These are phyloP conservation scores for Diarsia dahlii DNA, from an alignment of 2,888 invertebrate genomes.

Conservation along the genomic window DNA sequence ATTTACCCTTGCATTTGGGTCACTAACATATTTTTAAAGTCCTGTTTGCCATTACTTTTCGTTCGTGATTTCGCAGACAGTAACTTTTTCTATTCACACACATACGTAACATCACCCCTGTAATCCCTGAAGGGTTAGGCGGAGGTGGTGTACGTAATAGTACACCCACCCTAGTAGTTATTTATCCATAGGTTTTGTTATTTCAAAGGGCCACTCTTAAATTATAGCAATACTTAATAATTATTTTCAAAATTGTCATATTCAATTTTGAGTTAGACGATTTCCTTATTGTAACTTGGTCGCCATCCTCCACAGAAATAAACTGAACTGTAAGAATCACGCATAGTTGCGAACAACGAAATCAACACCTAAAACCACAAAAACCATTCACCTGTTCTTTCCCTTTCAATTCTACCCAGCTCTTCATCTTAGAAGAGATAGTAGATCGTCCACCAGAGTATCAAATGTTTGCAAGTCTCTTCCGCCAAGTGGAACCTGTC, in stretches of 20 bases:
- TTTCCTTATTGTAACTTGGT: no score
- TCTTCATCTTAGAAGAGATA: conserved; percentile 93
- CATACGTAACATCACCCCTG: no score
- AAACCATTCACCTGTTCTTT: no score
- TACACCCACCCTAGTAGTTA: not conserved
- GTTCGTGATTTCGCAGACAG: not conserved
- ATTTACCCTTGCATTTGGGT: conserved; percentile 30
- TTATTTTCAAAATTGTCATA: not conserved
- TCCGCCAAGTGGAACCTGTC: conserved; percentile 91
- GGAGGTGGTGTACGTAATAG: no score
- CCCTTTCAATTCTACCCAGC: conserved; percentile 74
- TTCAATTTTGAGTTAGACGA: no score
- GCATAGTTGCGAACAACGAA: not conserved
- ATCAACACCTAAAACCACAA: no score
- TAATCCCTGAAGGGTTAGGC: no score
- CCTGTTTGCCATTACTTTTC: not conserved
- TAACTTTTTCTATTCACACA: not conserved
- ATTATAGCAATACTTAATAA: no score
- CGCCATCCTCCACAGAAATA: not conserved
- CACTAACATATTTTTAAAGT: conserved; percentile 1
- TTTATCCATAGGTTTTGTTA: not conserved
- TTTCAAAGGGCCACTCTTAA: no score
- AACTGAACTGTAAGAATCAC: not conserved
- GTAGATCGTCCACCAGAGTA: conserved; percentile 92
- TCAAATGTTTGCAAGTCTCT: conserved; percentile 90